phyloP scores from a whole-genome alignment of 2,888 invertebrate genomes.

The Trachelus stipa region DNA sequence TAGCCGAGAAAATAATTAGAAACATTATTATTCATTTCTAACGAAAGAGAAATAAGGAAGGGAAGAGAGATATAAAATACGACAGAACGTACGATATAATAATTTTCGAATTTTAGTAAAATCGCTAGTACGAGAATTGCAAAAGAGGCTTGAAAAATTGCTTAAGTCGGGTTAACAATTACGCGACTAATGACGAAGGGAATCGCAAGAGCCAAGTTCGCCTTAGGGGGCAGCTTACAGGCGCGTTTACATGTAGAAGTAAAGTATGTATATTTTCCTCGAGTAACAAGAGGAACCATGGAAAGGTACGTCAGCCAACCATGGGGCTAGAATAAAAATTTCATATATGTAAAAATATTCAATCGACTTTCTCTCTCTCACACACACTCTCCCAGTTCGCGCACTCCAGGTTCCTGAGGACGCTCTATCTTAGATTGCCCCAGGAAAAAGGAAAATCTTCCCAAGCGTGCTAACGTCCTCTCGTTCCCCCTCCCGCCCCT shows the following conservation, averaged over 20 bases:
- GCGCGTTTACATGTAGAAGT: too few relatives aligned
- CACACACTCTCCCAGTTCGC: slow-evolving; percentile 21
- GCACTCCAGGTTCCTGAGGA: slow-evolving; percentile 14
- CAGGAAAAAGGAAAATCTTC: slow-evolving; percentile 30
- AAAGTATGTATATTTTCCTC: too few relatives aligned
- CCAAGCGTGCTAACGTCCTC: too few relatives aligned
- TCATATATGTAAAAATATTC: slow-evolving; percentile 62
- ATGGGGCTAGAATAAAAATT: slow-evolving; percentile 46
- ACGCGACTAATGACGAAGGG: background rate
- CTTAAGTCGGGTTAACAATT: slow-evolving; percentile 13
- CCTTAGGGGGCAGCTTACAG: too few relatives aligned
- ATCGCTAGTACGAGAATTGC: background rate
- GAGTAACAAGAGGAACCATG: background rate
- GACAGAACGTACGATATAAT: slow-evolving; percentile 25
- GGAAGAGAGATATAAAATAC: slow-evolving; percentile 17
- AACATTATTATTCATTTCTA: background rate
- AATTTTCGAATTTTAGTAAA: background rate
- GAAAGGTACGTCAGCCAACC: background rate
- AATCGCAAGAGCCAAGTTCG: background rate
- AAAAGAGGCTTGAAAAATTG: slow-evolving; percentile 34
- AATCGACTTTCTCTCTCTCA: slow-evolving; percentile 42
- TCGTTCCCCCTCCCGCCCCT: accelerated
- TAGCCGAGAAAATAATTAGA: too few relatives aligned
- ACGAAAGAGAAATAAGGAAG: slow-evolving; percentile 19
- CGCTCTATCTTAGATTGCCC: slow-evolving; percentile 36